Evolutionary conservation across 1,140 invertebrate species (phyloP), one percentile per base, ranked within the genome.

Genomic region (Hyles vespertilio): DNA sequence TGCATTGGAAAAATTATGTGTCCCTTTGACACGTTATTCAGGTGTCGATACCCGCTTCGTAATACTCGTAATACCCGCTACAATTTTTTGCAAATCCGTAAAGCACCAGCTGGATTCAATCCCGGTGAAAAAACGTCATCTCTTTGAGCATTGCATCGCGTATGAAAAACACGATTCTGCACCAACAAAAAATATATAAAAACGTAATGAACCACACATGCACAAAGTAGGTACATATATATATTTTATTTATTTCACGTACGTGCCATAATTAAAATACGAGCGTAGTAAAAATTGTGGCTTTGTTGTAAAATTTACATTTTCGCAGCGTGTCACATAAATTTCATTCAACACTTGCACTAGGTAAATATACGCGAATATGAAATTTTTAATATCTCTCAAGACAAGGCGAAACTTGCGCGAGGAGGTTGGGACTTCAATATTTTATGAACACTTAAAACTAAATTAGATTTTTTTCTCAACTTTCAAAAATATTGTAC

Each of bases 371-470:
- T 58, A 63, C 46, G 55, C 43, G 63, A 74, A 67, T 71, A 71
- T 76, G 67, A 76, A 76, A 78, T 60, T 78, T 74, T 79, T 79
- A 79, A 79, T 79, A 79, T 74, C 36, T 70, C 63, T 58, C 59
- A 56, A 74, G 67, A 78, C 65, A 75, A 59, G 69, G 69, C 65
- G 69, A 70, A 72, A 70, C 68, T 69, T 62, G 59, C 64, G 53
- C 63, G 56, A 65, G 58, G 67, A 70, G 64, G 64, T 65, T 60
- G 55, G 33, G 43, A 52, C 69, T 79, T 76, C 69, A 77, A 77
- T 79, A 79, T 77, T 77, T 79, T 77, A 79, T 70, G 74, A 79
- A 77, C 70, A 77, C 74, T 79, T 79, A 67, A 69, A 73, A 72
- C 63, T 69, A 72, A 76, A 79, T 79, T 79, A 76, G 65, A 70